A percentile compares a stretch with the other conserved stretches of the same genome.
Evolutionary conservation across 1,140 invertebrate genomes (phyloP).

Genomic region (Maniola jurtina): DNA sequence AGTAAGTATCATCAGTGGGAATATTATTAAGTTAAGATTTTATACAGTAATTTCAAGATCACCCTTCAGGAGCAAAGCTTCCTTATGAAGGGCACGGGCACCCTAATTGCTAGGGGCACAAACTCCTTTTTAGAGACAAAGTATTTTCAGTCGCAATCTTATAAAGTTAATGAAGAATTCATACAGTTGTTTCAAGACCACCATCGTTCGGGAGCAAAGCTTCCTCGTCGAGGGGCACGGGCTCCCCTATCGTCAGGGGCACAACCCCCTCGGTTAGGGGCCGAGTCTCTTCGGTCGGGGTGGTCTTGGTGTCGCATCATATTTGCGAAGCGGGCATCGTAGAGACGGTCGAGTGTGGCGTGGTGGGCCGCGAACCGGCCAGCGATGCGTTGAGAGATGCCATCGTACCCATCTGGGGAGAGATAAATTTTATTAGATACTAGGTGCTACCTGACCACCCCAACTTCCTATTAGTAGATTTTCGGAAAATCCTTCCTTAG

Average conservation of each 20-base stretch:
- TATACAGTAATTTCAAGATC: no score
- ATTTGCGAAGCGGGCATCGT: slow-evolving; percentile 86
- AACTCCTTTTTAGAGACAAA: no score
- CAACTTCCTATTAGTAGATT: no score
- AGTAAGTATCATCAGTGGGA: no score
- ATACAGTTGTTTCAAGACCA: slow-evolving; percentile 34
- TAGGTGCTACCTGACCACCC: neutral
- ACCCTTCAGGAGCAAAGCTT: no score
- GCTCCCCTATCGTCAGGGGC: slow-evolving; percentile 4
- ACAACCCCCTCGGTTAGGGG: slow-evolving; percentile 30
- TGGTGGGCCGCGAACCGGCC: slow-evolving; percentile 91
- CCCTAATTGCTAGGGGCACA: no score
- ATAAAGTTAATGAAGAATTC: neutral
- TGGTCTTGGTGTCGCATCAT: slow-evolving; percentile 46
- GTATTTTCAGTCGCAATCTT: neutral
- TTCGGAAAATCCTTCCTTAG: no score
- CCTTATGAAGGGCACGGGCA: no score
- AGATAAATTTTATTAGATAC: neutral
- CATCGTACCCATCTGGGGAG: slow-evolving; percentile 90
- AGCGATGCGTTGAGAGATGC: slow-evolving; percentile 90
- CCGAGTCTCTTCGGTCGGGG: neutral
- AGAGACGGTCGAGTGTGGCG: slow-evolving; percentile 91
- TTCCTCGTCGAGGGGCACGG: neutral
- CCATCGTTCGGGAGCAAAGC: slow-evolving; percentile 28
- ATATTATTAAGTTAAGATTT: no score